These are phyloP conservation scores for Galagoides demidoff DNA, from an alignment of 2,797 vertebrate genomes.

Conservation along the genomic window DNA sequence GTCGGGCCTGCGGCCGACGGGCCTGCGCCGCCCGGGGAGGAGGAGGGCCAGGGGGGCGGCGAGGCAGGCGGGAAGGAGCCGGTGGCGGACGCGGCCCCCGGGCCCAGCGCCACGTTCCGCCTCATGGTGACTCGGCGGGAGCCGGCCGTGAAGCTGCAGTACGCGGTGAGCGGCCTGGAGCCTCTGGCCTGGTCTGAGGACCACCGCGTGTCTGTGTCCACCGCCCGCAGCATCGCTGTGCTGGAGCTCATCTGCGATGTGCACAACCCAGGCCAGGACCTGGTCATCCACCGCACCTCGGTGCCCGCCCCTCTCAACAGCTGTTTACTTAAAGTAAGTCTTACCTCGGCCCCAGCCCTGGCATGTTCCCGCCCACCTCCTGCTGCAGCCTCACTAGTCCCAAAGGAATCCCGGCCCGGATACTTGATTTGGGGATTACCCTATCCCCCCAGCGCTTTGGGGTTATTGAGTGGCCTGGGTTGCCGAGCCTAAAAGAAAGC, in stretches of 20 bases:
- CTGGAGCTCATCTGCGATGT: constrained; percentile 94
- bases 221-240: constrained; percentile 90
- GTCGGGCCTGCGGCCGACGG: constrained; percentile 55
- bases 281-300: constrained; percentile 93
- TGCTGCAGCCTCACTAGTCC: not conserved
- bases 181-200: constrained; percentile 96
- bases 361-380: not conserved
- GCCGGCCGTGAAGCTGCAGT: constrained; percentile 90
- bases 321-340: constrained; percentile 90
- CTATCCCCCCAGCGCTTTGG: not conserved
- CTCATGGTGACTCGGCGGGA: constrained; percentile 89
- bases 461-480: not conserved
- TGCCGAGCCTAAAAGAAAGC: not conserved
- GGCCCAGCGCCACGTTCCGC: constrained; percentile 79
- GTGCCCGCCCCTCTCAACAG: constrained; percentile 88
- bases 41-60: constrained; percentile 48
- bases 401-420: not conserved
- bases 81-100: constrained; percentile 48
- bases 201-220: constrained; percentile 94
- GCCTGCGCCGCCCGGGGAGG: constrained; percentile 70
- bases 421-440: not conserved
- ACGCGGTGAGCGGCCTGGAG: constrained; percentile 92
- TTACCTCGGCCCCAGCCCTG: not conserved
- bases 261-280: constrained; percentile 90
- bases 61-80: constrained; percentile 58